phyloP scores from a whole-genome alignment of 2,888 invertebrate genomes.

The Drosophila neutralis region DNA sequence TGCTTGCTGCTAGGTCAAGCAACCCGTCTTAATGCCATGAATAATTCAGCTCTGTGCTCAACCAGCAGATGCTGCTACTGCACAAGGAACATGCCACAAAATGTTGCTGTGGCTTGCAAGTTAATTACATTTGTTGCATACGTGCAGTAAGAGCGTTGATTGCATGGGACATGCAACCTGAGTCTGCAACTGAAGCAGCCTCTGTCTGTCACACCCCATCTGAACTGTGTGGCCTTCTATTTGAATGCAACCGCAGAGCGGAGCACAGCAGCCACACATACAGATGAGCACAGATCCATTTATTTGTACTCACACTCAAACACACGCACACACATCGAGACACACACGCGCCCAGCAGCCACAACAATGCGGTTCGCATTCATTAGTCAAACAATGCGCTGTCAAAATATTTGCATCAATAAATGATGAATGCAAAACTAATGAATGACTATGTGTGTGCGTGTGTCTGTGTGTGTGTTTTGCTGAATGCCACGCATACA shows the following conservation, averaged over 20 bases:
- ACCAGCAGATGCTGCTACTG: slow-evolving; percentile 12
- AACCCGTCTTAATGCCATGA: slow-evolving; percentile 71
- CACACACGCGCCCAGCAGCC: slow-evolving; percentile 22
- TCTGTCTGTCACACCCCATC: slow-evolving; percentile 12
- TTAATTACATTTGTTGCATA: slow-evolving; percentile 77
- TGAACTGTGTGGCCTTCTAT: slow-evolving; percentile 41
- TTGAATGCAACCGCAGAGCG: slow-evolving; percentile 39
- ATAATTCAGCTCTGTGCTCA: slow-evolving; percentile 62
- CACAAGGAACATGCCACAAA: slow-evolving; percentile 39
- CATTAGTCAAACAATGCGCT: slow-evolving; percentile 56
- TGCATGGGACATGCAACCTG: slow-evolving; percentile 51
- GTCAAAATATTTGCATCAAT: slow-evolving; percentile 63
- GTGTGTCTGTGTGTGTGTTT: slow-evolving; percentile 6
- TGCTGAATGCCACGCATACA: slow-evolving; percentile 3
- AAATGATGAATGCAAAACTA: slow-evolving; percentile 40
- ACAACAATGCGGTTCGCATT: slow-evolving; percentile 55
- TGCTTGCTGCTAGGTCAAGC: slow-evolving; percentile 52
- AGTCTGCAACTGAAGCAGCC: slow-evolving; percentile 9
- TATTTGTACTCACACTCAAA: not conserved
- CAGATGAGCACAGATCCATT: slow-evolving; percentile 30
- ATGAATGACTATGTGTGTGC: not conserved
- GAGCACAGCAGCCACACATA: slow-evolving; percentile 9
- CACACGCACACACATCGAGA: not conserved
- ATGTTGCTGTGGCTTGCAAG: slow-evolving; percentile 56
- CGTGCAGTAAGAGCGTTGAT: slow-evolving; percentile 62